Evolutionary conservation across 1,140 invertebrate species (phyloP).

Genomic region (Orchesella cincta): DNA sequence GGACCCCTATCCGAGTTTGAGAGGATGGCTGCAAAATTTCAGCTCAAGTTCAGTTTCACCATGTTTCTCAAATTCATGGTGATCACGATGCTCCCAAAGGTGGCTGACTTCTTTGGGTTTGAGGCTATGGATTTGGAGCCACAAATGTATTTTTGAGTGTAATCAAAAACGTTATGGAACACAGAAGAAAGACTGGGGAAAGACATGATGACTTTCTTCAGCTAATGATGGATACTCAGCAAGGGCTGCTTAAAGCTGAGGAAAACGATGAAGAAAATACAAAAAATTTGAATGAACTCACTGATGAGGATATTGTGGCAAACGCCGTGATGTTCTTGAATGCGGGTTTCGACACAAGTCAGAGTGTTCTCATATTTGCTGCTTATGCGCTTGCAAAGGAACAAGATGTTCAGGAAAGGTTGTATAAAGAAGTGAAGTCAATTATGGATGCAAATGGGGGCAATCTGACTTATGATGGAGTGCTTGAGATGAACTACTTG

Average conservation of each 20-base stretch:
- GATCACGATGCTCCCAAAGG: background rate
- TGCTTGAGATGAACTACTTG: slow-evolving; percentile 56
- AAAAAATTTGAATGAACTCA: slow-evolving; percentile 50
- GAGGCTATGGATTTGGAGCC: background rate
- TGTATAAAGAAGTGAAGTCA: slow-evolving; percentile 58
- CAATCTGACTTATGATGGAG: slow-evolving; percentile 53
- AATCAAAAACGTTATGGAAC: background rate
- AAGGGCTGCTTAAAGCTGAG: background rate
- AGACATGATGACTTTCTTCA: background rate
- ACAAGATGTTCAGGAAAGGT: slow-evolving; percentile 57
- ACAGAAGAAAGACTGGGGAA: background rate
- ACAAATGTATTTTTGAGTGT: background rate
- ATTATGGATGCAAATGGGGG: slow-evolving; percentile 51
- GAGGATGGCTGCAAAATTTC: background rate
- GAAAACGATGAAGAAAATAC: background rate
- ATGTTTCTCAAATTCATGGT: background rate
- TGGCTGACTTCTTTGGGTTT: background rate
- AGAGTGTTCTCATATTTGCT: slow-evolving; percentile 57
- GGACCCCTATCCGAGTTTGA: background rate
- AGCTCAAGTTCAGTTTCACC: background rate
- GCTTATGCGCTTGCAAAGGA: slow-evolving; percentile 61
- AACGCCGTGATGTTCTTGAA: slow-evolving; percentile 61
- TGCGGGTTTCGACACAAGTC: slow-evolving; percentile 61
- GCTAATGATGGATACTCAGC: background rate
- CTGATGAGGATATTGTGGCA: slow-evolving; percentile 57